Base-by-base conservation (phyloP, 2,113 vertebrate genomes). In the Phylloscopus whistleri region DNA sequence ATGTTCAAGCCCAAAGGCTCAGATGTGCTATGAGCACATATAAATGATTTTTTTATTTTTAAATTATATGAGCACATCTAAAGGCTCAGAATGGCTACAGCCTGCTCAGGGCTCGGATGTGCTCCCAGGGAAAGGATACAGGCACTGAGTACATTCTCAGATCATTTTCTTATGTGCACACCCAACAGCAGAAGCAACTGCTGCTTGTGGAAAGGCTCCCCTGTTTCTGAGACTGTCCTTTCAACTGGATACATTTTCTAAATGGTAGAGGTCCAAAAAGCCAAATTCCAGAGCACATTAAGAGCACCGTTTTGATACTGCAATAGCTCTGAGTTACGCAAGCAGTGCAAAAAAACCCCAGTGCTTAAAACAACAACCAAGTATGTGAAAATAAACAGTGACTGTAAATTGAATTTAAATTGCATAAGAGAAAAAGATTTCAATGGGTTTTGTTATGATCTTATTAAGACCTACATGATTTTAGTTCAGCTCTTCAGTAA, bases 331-430 rank as follows among this genome's bases (percentile, higher is more conserved):
- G 31, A 79, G 92, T 96, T 96, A 94, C 41, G 82, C 96, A 96
- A 96, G 87, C 84, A n/a, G 56, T 33, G 74, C 52, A 91, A 89
- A 91, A 90, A 90, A 75, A 1, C 0, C 60, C 77, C 43, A 24
- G 78, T 79, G 90, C 95, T 95, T 96, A 84, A 93, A 96, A 91
- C 87, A 94, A 92, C 94, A 89, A 89, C 84, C 87, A 87, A 96
- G 81, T 87, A 95, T 96, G 92, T 95, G 95, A 96, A 96, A 96
- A 95, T 93, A 96, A 96, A 96, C 94, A 96, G 78, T 89, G 90
- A 87, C 96, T 96, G 95, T 96, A 96, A 96, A 96, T 95, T 95
- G 82, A 96, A 96, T 94, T 96, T 96, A 95, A 95, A 93, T 96
- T 95, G 96, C 96, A 89, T 94, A 94, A 96, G 87, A 96, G 84